Base-by-base conservation (phyloP, 2,888 invertebrate genomes). In the Agrotis ipsilon region DNA sequence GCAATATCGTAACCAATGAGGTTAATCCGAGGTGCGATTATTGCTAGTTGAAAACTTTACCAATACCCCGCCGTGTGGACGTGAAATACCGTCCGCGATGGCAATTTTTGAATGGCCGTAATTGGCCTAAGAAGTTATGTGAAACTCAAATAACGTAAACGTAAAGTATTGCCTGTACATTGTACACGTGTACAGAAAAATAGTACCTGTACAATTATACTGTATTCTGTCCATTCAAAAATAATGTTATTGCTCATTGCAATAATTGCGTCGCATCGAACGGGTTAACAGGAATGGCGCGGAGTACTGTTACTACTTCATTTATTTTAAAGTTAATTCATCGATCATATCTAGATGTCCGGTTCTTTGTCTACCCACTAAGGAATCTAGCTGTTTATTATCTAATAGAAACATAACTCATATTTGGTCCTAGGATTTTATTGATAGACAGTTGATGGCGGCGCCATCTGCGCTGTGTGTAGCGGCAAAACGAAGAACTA, bases 1-100 rank as follows among this genome's bases (percentile, higher is more conserved):
- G 98, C 98, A 97, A 97, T 98, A 98, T 98, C 98, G 98, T 98
- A 98, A 98, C 98, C 98, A 97, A 98, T 98, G 98, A 98, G 97
- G 98, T 97, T 97, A 96, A 97, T 97, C 97, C 97, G 98, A 97
- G 98, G 97, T 97, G 98, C 97, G 97, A 97, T 98, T 98, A 98
- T 98, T 98, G 98, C 98, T 98, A 97, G 98, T 98, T 98, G 98
- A 98, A 98, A 98, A 98, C 98, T 98, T 98, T 98, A 93, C 94
- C 94, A 94, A 94, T 94, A 94, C 94, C 94, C 94, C 94, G 94
- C 94, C 94, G 80, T 91, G 94, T 93, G 94, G 94, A 92, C 94
- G 94, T 93, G 94, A 93, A 94, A 94, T 91, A 94, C 92, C 94
- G 94, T 92, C 94, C 94, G 91, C 94, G 90, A 90, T 91, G 94